Conservation (phyloP, 2,113 vertebrate genomes). For the Myodes glareolus region DNA sequence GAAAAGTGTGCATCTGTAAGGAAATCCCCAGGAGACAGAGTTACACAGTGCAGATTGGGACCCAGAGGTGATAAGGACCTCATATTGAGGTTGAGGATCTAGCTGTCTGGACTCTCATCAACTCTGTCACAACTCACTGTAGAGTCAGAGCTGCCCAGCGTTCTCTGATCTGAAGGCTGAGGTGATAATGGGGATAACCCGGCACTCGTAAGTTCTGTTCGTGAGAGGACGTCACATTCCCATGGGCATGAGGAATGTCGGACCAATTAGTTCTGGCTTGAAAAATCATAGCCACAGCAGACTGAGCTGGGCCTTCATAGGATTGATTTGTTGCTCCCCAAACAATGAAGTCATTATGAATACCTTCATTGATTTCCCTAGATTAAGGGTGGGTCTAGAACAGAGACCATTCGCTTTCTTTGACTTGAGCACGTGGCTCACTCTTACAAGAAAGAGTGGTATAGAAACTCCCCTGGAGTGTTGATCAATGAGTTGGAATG, state of each 20-base stretch:
- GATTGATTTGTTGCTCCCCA: neutral
- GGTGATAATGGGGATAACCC: neutral
- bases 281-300: neutral
- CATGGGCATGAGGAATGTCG: neutral
- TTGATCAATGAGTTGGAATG: neutral
- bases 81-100: neutral
- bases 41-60: neutral
- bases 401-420: neutral
- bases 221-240: neutral
- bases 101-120: neutral
- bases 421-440: neutral
- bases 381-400: slow-evolving; percentile 12
- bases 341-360: slow-evolving; percentile 31
- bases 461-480: neutral
- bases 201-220: neutral
- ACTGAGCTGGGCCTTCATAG: neutral
- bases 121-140: neutral
- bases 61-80: neutral
- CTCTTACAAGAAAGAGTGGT: neutral
- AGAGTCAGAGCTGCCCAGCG: too few species aligned
- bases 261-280: neutral
- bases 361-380: neutral
- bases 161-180: neutral
- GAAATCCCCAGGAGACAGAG: neutral
- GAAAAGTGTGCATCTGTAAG: neutral